Conservation (phyloP, 2,888 invertebrate species). For the Cotesia congregata region DNA sequence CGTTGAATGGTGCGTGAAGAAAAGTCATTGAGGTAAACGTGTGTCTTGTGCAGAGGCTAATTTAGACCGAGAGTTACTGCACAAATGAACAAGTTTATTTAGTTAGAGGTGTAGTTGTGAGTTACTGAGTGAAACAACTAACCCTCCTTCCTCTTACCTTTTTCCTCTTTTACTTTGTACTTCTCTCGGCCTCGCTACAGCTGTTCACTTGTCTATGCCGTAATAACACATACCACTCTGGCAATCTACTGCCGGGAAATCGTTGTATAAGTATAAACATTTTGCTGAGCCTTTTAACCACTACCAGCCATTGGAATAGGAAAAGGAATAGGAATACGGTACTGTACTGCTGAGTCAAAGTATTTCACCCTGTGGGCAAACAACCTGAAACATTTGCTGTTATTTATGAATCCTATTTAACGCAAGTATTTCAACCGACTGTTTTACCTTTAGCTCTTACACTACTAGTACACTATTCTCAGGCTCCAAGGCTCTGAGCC, state of each 20-base stretch:
- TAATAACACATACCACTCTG: background rate
- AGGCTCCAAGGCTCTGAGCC: conserved; percentile 13
- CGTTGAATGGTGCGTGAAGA: conserved; percentile 27
- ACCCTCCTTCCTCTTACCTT: too few species aligned
- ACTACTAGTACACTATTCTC: conserved; percentile 17
- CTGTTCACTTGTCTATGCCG: background rate
- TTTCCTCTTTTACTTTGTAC: too few species aligned
- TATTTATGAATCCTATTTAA: conserved; percentile 59
- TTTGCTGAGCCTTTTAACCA: background rate
- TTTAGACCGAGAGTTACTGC: conserved; percentile 54
- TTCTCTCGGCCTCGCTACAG: background rate
- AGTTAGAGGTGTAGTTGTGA: conserved; percentile 17
- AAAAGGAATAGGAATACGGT: conserved; percentile 21
- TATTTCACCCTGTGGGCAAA: conserved; percentile 55
- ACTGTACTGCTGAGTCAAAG: conserved; percentile 51
- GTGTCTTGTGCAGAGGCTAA: conserved; percentile 2
- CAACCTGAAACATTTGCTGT: conserved; percentile 59
- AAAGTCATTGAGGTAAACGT: background rate
- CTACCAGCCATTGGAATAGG: background rate
- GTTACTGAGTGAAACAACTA: conserved; percentile 21
- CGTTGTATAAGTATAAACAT: background rate
- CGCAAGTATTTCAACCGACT: conserved; percentile 45
- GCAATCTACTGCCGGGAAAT: background rate
- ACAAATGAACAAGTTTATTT: conserved; percentile 56
- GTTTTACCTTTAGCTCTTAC: background rate